phyloP scores from a whole-genome alignment of 2,888 invertebrate species.

The Melinaea marsaeus region DNA sequence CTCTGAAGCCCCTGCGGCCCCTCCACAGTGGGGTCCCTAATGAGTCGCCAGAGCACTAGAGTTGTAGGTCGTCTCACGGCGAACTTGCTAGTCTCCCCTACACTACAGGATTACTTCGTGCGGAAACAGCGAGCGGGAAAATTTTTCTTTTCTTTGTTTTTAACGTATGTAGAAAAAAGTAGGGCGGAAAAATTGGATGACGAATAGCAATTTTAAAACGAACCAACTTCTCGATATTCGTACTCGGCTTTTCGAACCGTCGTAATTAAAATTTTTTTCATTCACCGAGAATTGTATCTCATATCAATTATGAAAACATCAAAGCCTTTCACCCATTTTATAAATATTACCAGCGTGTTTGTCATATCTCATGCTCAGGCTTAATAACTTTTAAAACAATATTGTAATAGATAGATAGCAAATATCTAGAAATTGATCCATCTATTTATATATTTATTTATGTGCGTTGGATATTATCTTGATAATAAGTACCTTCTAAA shows the following conservation, averaged over 20 bases:
- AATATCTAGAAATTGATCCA: no score
- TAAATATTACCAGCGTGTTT: neutral
- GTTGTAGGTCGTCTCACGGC: slow-evolving; percentile 69
- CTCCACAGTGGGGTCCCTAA: slow-evolving; percentile 67
- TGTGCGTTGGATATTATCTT: no score
- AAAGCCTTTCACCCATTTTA: neutral
- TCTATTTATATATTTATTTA: no score
- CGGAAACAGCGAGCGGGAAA: slow-evolving; percentile 52
- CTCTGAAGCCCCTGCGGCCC: slow-evolving; percentile 64
- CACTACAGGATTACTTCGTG: slow-evolving; percentile 62
- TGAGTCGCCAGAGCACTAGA: slow-evolving; percentile 77
- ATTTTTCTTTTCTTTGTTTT: slow-evolving; percentile 63
- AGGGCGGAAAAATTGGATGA: slow-evolving; percentile 28
- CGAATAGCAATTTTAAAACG: slow-evolving; percentile 13
- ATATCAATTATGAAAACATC: neutral
- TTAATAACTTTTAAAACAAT: neutral
- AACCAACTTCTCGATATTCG: slow-evolving; percentile 5
- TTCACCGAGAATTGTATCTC: slow-evolving; percentile 4
- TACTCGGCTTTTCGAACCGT: neutral
- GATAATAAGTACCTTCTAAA: neutral
- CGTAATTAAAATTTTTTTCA: slow-evolving; percentile 6
- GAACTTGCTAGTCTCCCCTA: slow-evolving; percentile 61
- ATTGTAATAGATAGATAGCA: neutral
- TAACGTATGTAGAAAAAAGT: slow-evolving; percentile 27
- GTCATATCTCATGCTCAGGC: neutral